Percentiles rank a stretch among this genome's conserved stretches.
These are phyloP conservation scores for Peribatodes rhomboidaria DNA, from an alignment of 2,888 invertebrate genomes.

Conservation along the genomic window DNA sequence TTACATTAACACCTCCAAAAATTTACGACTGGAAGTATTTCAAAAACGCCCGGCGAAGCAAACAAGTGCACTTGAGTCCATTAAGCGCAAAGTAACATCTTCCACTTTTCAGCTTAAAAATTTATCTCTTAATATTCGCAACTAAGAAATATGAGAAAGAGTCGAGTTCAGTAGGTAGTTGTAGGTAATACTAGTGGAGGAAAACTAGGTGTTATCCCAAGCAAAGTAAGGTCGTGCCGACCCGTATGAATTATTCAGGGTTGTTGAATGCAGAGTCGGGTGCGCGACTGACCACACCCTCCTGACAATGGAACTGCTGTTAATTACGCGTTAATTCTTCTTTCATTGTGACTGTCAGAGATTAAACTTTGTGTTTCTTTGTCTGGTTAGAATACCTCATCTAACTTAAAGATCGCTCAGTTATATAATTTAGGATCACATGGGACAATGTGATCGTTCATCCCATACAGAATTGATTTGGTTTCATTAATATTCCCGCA, in stretches of 20 bases:
- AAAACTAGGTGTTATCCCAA: slow-evolving; percentile 57
- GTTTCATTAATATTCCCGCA: no score
- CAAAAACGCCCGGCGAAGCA: slow-evolving; percentile 36
- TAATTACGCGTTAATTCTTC: slow-evolving; percentile 50
- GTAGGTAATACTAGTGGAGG: slow-evolving; percentile 42
- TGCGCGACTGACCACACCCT: slow-evolving; percentile 59
- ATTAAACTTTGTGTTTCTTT: slow-evolving; percentile 41
- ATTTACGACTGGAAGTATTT: slow-evolving; percentile 38
- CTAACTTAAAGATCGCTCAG: slow-evolving; percentile 18
- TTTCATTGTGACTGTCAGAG: slow-evolving; percentile 42
- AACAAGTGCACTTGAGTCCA: slow-evolving; percentile 57
- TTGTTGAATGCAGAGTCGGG: slow-evolving; percentile 64
- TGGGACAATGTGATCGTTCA: no score
- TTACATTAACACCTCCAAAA: slow-evolving; percentile 26
- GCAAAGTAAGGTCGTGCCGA: slow-evolving; percentile 64
- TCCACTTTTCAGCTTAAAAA: slow-evolving; percentile 50
- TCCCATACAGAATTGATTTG: no score
- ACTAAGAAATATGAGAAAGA: slow-evolving; percentile 46
- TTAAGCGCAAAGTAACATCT: slow-evolving; percentile 55
- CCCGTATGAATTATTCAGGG: slow-evolving; percentile 76
- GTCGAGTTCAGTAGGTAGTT: slow-evolving; percentile 32
- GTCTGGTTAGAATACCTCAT: slow-evolving; percentile 28
- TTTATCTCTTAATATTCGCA: slow-evolving; percentile 51
- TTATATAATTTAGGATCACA: neutral
- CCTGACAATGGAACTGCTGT: slow-evolving; percentile 52